phyloP scores from a whole-genome alignment of 1,140 invertebrate genomes.

The Pseudomyrmex flavicornis region DNA sequence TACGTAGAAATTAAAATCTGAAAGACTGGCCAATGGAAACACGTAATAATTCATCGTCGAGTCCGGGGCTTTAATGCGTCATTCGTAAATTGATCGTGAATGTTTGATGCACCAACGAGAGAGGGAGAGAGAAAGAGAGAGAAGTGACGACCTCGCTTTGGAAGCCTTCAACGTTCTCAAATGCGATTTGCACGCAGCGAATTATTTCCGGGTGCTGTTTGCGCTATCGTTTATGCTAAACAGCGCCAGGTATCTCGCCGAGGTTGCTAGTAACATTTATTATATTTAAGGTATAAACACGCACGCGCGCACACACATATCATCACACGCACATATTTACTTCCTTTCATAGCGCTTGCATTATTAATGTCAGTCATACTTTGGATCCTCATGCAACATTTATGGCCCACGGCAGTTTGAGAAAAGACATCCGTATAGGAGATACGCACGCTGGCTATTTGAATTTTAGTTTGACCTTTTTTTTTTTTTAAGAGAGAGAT shows the following conservation, averaged over 20 bases:
- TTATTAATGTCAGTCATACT: conserved; percentile 49
- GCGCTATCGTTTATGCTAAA: neutral
- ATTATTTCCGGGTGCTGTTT: neutral
- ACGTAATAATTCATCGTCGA: conserved; percentile 18
- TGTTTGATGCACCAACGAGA: conserved; percentile 39
- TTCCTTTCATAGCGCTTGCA: conserved; percentile 10
- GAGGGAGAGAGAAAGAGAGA: neutral
- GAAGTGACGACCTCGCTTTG: conserved; percentile 4
- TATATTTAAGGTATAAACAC: neutral
- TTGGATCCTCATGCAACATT: conserved; percentile 40
- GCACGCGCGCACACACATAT: no score
- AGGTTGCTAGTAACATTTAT: neutral
- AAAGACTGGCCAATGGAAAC: neutral
- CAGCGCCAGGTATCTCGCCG: neutral
- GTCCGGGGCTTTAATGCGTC: conserved; percentile 23
- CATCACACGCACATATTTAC: neutral
- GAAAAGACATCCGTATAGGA: conserved; percentile 33
- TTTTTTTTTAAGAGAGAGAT: neutral
- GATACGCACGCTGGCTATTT: conserved; percentile 24
- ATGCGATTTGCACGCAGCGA: neutral
- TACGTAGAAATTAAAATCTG: conserved; percentile 18
- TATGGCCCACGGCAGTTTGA: conserved; percentile 32
- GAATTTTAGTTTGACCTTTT: conserved; percentile 50
- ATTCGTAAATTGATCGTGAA: conserved; percentile 38
- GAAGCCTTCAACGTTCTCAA: conserved; percentile 11